These are phyloP conservation scores for Pseudochaenichthys georgianus DNA, from an alignment of 2,797 vertebrate species.

Conservation along the genomic window DNA sequence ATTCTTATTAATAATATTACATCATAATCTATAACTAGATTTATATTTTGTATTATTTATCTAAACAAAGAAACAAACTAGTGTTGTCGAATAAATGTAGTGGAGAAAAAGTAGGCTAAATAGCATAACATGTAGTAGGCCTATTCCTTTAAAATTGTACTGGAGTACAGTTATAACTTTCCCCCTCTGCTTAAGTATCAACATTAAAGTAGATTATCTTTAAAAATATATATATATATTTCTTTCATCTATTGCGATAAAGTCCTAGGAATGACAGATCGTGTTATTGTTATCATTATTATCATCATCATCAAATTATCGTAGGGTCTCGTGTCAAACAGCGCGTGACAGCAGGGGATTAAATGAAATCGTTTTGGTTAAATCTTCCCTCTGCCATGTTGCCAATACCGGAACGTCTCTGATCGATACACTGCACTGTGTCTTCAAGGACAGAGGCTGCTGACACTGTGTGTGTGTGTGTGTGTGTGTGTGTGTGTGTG, in stretches of 20 bases:
- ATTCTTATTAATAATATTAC: no score
- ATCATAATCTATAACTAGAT: no score
- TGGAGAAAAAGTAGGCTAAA: no score
- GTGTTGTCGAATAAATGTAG: no score
- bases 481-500: conserved; percentile 19
- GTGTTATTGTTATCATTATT: conserved; percentile 1
- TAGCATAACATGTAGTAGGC: no score
- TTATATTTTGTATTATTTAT: no score
- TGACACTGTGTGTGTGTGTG: conserved; percentile 25
- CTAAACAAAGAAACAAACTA: no score
- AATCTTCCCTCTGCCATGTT: conserved; percentile 52
- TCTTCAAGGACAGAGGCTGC: conserved; percentile 53
- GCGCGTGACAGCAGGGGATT: conserved; percentile 43
- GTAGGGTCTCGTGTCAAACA: conserved; percentile 1
- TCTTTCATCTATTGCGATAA: background rate
- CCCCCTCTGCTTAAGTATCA: conserved; percentile 3
- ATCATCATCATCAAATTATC: background rate
- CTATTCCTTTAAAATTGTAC: no score
- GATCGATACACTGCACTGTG: conserved; percentile 56
- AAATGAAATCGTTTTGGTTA: conserved; percentile 62
- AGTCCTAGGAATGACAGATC: background rate
- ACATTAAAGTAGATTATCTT: conserved; percentile 10
- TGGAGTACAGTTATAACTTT: no score
- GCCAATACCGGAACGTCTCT: conserved; percentile 56
- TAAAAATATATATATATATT: background rate